Evolutionary conservation across 2,113 vertebrate genomes (phyloP).

Genomic region (Merops nubicus): DNA sequence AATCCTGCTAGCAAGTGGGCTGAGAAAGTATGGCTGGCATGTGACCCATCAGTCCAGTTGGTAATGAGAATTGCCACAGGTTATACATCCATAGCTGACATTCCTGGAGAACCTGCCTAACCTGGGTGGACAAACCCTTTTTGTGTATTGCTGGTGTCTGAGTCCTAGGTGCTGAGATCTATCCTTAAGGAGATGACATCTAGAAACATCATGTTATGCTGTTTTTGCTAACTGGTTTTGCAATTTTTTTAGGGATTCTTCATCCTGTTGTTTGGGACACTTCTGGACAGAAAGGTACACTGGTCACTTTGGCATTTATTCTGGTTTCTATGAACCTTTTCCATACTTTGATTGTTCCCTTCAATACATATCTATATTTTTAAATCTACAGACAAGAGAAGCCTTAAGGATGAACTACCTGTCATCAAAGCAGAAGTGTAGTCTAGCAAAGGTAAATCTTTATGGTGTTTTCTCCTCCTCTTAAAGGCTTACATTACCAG

Average conservation of each 20-base stretch:
- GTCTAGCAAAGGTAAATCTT: slow-evolving; percentile 62
- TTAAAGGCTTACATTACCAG: background rate
- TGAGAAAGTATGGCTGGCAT: background rate
- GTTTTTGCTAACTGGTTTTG: background rate
- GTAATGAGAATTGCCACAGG: background rate
- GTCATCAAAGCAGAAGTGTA: slow-evolving; percentile 29
- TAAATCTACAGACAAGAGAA: slow-evolving; percentile 72
- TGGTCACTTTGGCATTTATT: background rate
- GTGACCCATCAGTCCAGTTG: background rate
- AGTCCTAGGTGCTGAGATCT: background rate
- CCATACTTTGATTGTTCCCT: background rate
- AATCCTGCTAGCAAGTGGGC: background rate
- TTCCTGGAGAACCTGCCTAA: rapidly evolving
- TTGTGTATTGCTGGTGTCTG: background rate
- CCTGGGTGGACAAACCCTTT: background rate
- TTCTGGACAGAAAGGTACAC: slow-evolving; percentile 79
- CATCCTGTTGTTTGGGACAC: slow-evolving; percentile 77
- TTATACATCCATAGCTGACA: background rate
- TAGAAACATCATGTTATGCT: background rate
- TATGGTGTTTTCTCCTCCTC: rapidly evolving
- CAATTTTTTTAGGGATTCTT: slow-evolving; percentile 72
- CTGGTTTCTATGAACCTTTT: background rate
- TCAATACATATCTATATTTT: background rate
- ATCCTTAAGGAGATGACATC: background rate
- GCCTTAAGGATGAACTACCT: slow-evolving; percentile 64